Evolutionary conservation across 2,888 invertebrate genomes (phyloP).

Genomic region (Lasiommata megera): DNA sequence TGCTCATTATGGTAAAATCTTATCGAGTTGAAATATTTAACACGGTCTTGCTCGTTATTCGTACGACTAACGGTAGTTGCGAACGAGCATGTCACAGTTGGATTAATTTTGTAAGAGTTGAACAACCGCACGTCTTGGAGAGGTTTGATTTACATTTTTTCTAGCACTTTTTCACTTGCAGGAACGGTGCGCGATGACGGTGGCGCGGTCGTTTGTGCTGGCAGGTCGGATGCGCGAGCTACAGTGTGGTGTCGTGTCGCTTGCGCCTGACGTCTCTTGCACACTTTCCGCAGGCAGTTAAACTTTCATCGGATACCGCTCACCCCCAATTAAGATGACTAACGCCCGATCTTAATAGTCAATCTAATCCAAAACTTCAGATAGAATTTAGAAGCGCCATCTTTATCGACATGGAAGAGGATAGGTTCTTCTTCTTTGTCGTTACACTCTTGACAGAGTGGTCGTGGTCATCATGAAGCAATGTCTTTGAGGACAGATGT

Average conservation of each 20-base stretch:
- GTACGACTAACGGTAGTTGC: constrained; percentile 19
- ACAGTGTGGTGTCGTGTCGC: constrained; percentile 44
- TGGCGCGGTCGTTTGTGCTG: constrained; percentile 46
- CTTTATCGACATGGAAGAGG: too few species aligned
- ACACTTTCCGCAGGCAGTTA: constrained; percentile 56
- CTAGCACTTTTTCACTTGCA: constrained; percentile 28
- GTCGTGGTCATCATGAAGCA: too few species aligned
- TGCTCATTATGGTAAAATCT: constrained; percentile 71
- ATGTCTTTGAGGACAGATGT: too few species aligned
- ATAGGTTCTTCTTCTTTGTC: too few species aligned
- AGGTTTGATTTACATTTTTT: constrained; percentile 10
- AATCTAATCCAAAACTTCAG: too few species aligned
- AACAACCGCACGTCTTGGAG: constrained; percentile 37
- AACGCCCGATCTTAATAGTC: too few species aligned
- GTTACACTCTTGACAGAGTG: too few species aligned
- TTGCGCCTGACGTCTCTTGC: constrained; percentile 35
- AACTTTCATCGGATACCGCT: constrained; percentile 53
- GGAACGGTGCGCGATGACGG: constrained; percentile 25
- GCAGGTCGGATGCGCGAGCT: constrained; percentile 46
- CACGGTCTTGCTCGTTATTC: constrained; percentile 20
- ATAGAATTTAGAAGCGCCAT: too few species aligned
- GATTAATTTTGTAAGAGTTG: constrained; percentile 27
- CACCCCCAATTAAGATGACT: constrained; percentile 33
- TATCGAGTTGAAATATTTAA: constrained; percentile 10
- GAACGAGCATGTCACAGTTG: constrained; percentile 29